Conservation (phyloP, 2,797 vertebrate species). For the Xyrichtys novacula region DNA sequence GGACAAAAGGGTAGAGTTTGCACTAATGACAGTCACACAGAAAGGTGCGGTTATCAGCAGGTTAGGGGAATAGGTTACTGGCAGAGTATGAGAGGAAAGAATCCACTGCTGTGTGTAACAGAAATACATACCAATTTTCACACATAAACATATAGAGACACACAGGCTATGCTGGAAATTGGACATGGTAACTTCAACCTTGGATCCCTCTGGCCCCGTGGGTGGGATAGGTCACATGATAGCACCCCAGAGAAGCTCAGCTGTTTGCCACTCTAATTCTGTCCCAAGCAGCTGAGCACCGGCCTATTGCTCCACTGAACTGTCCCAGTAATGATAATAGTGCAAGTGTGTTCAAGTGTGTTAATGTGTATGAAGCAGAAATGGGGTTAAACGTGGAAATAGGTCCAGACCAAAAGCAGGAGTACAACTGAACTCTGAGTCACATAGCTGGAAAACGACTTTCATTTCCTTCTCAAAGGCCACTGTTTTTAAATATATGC, state of each 20-base stretch:
- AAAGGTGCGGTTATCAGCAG: constrained; percentile 45
- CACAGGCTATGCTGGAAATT: constrained; percentile 46
- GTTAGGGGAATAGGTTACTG: constrained; percentile 34
- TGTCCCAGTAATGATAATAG: constrained; percentile 53
- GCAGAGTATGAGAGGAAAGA: constrained; percentile 15
- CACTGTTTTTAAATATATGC: constrained; percentile 9
- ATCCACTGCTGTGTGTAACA: constrained; percentile 10
- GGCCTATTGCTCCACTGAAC: constrained; percentile 70
- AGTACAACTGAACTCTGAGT: background rate
- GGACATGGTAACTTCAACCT: constrained; percentile 71
- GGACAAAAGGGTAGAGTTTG: constrained; percentile 52
- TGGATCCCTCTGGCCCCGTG: constrained; percentile 60
- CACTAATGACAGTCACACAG: constrained; percentile 38
- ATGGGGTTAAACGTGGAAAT: constrained; percentile 25
- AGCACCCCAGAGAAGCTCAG: constrained; percentile 78
- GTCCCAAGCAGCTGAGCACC: constrained; percentile 79
- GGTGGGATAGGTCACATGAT: constrained; percentile 80
- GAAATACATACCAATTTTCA: constrained; percentile 26
- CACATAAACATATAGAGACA: constrained; percentile 15
- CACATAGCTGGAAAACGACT: constrained; percentile 2
- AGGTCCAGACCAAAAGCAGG: background rate
- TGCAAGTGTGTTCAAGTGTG: constrained; percentile 14
- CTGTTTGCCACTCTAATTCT: constrained; percentile 83
- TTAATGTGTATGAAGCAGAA: background rate
- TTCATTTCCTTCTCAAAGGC: background rate